A percentile compares a stretch with the other conserved stretches of the same genome.
These are phyloP conservation scores for Raillietiella orientalis DNA, from an alignment of 2,888 invertebrate genomes.

Conservation along the genomic window DNA sequence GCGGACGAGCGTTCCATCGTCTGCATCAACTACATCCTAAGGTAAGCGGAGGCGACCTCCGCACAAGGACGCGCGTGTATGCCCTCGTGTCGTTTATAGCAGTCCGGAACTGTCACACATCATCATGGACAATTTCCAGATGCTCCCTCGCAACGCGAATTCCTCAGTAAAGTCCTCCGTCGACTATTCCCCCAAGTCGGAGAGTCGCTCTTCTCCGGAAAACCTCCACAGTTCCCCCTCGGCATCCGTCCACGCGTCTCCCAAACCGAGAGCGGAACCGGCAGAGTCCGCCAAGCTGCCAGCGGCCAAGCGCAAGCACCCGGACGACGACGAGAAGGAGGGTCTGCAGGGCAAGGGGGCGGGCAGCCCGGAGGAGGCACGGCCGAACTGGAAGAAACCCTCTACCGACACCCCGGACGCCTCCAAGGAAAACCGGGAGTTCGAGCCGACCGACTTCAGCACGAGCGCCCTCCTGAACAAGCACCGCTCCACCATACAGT, in stretches of 20 bases:
- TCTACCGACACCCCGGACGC: neutral
- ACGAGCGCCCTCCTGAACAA: constrained; percentile 36
- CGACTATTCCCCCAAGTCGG: too few relatives aligned
- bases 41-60: constrained; percentile 23
- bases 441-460: constrained; percentile 33
- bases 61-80: neutral
- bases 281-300: neutral
- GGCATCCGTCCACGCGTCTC: too few relatives aligned
- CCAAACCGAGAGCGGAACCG: too few relatives aligned
- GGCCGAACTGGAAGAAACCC: neutral
- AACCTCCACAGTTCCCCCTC: too few relatives aligned
- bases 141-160: too few relatives aligned
- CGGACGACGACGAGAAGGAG: constrained; percentile 1
- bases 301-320: neutral
- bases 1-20: constrained; percentile 90
- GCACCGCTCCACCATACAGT: constrained; percentile 29
- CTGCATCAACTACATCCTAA: constrained; percentile 86
- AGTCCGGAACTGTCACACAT: constrained; percentile 61
- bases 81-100: too few relatives aligned
- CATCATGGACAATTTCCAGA: constrained; percentile 73
- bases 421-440: constrained; percentile 6
- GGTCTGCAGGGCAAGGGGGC: neutral
- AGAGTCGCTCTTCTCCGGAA: too few relatives aligned
- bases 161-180: too few relatives aligned
- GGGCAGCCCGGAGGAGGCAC: neutral